Conservation (phyloP, 2,113 vertebrate species). For the Chelonoidis abingdonii region DNA sequence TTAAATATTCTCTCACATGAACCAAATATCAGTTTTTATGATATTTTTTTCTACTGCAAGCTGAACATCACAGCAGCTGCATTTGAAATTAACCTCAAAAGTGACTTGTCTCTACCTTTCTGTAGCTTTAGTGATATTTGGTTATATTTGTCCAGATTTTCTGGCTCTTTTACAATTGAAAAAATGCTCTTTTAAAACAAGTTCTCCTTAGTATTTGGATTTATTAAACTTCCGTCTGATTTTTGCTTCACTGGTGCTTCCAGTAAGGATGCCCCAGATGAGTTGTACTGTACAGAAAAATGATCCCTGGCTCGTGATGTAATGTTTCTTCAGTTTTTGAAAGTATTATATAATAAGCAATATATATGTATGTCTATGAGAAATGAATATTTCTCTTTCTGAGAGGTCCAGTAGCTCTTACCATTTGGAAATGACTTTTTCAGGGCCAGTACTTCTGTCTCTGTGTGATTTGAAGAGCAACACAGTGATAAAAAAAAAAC, state of each 20-base stretch:
- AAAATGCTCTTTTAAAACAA: too few relatives aligned
- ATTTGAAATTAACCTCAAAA: not conserved
- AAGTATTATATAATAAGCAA: not conserved
- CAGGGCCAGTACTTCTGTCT: not conserved
- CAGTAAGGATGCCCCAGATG: not conserved
- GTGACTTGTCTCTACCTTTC: not conserved
- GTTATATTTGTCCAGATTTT: not conserved
- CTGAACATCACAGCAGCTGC: not conserved
- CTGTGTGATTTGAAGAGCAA: not conserved
- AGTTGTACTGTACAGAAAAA: not conserved
- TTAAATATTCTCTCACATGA: not conserved
- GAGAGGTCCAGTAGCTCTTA: not conserved
- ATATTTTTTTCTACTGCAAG: too few relatives aligned
- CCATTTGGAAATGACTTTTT: not conserved
- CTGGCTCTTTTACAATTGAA: too few relatives aligned
- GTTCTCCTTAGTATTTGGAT: not conserved
- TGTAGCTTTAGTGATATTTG: not conserved
- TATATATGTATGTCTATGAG: not conserved
- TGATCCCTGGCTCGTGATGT: not conserved
- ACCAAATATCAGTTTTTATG: not conserved
- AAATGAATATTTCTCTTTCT: not conserved
- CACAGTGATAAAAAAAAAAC: not conserved
- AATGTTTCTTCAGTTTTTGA: not conserved
- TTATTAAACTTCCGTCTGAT: not conserved
- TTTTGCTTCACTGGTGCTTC: not conserved